A percentile compares a stretch with the other conserved stretches of the same genome.
Evolutionary conservation across 2,113 vertebrate genomes (phyloP).

Genomic region (Catharus fuscescens): DNA sequence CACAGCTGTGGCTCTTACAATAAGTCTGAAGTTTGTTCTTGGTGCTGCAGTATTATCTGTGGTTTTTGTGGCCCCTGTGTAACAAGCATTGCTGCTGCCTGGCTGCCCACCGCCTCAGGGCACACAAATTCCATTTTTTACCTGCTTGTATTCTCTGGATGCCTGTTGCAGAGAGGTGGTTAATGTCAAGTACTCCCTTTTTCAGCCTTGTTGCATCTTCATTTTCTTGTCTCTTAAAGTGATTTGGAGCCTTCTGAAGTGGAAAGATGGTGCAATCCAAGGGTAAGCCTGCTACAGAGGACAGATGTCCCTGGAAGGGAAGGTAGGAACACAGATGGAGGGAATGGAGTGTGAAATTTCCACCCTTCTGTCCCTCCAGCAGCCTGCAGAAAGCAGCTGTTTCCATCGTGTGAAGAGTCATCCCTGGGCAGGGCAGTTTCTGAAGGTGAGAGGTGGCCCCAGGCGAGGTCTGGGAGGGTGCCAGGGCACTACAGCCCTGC

Average conservation of each 20-base stretch:
- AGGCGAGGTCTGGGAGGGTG: background rate
- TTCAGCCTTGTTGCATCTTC: background rate
- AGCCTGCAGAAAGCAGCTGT: conserved; percentile 39
- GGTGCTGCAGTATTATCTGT: background rate
- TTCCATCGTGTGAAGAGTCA: background rate
- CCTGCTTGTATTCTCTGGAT: background rate
- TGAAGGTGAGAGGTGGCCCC: background rate
- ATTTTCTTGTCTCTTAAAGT: background rate
- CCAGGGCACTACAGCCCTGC: background rate
- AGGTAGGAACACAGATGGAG: conserved; percentile 21
- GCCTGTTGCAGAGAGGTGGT: background rate
- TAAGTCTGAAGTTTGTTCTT: background rate
- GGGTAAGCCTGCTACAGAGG: background rate
- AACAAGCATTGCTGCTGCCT: rapidly evolving
- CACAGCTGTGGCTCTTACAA: background rate
- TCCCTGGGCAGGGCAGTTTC: background rate
- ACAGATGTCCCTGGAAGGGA: background rate
- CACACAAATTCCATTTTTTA: background rate
- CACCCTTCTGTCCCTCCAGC: background rate
- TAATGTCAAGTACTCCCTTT: background rate
- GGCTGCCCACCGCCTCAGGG: background rate
- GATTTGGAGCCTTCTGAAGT: background rate
- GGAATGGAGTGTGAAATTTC: conserved; percentile 12
- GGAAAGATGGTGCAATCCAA: background rate
- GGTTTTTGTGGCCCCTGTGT: background rate